Conservation (phyloP, 92 coral and sea anemone genomes). For the Phymanthus crucifer region DNA sequence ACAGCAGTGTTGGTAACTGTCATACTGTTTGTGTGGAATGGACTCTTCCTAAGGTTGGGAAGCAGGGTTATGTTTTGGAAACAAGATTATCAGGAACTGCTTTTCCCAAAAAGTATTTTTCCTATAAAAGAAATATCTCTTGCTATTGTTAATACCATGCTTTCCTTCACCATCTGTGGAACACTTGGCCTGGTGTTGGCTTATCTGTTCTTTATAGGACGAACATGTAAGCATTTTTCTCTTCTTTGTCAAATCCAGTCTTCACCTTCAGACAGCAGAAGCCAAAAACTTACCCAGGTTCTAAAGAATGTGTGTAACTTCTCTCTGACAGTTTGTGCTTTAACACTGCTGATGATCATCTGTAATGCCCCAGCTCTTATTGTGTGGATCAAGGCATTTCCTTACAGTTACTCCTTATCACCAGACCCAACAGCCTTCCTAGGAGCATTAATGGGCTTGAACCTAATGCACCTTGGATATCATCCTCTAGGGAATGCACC, state of each 20-base stretch:
- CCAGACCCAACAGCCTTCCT: slow-evolving; percentile 68
- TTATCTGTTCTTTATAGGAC: slow-evolving; percentile 59
- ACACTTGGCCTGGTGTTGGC: slow-evolving; percentile 55
- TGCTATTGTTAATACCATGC: slow-evolving; percentile 27
- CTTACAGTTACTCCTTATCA: slow-evolving; percentile 42
- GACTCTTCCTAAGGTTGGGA: slow-evolving; percentile 54
- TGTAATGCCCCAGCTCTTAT: slow-evolving; percentile 61
- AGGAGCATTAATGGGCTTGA: slow-evolving; percentile 63
- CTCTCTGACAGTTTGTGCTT: slow-evolving; percentile 57
- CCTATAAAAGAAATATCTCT: slow-evolving; percentile 48
- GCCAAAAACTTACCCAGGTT: slow-evolving; percentile 21
- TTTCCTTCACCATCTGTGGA: slow-evolving; percentile 72
- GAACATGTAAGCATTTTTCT: slow-evolving; percentile 59
- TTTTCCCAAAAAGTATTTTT: slow-evolving; percentile 13
- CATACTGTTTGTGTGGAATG: slow-evolving; percentile 74
- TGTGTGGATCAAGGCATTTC: slow-evolving; percentile 66
- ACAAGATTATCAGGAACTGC: slow-evolving; percentile 31
- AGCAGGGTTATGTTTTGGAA: slow-evolving; percentile 58
- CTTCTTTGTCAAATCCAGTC: slow-evolving; percentile 43
- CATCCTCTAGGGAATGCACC: slow-evolving; percentile 66
- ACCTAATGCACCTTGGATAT: slow-evolving; percentile 55
- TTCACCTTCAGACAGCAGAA: slow-evolving; percentile 28
- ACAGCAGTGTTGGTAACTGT: slow-evolving; percentile 65
- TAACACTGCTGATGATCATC: slow-evolving; percentile 45
- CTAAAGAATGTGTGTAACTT: slow-evolving; percentile 59